Conservation (phyloP, 1,140 invertebrate genomes). For the Drosophila quadrilineata region DNA sequence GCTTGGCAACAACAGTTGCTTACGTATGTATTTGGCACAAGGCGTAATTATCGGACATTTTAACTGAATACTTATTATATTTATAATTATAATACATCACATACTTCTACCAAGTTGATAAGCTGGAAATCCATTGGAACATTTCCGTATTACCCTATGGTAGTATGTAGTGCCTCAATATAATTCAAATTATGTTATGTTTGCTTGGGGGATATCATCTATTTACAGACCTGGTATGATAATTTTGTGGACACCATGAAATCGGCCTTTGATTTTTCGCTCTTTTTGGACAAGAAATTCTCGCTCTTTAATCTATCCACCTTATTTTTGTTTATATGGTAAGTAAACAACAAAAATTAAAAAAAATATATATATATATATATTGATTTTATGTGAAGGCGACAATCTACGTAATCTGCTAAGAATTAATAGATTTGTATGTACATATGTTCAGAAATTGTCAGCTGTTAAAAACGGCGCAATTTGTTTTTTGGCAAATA, state of each 20-base stretch:
- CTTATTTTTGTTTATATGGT: slow-evolving; percentile 92
- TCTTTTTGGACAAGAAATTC: slow-evolving; percentile 90
- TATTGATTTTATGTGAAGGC: background rate
- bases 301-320: slow-evolving; percentile 91
- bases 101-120: slow-evolving; percentile 16
- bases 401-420: slow-evolving; percentile 37
- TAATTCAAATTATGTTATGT: background rate
- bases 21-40: slow-evolving; percentile 28
- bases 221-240: slow-evolving; percentile 88
- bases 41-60: slow-evolving; percentile 28
- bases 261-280: slow-evolving; percentile 90
- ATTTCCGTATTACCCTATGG: slow-evolving; percentile 45
- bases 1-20: slow-evolving; percentile 52
- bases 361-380: background rate
- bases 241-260: slow-evolving; percentile 87
- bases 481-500: slow-evolving; percentile 43
- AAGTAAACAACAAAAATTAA: slow-evolving; percentile 41
- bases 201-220: slow-evolving; percentile 22
- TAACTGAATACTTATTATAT: slow-evolving; percentile 8
- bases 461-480: slow-evolving; percentile 34
- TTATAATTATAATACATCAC: background rate
- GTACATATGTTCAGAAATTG: slow-evolving; percentile 23
- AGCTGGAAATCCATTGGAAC: slow-evolving; percentile 31
- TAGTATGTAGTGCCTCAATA: no score
- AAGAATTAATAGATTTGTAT: slow-evolving; percentile 17